phyloP scores from a whole-genome alignment of 2,797 vertebrate genomes.

The Coilia nasus region DNA sequence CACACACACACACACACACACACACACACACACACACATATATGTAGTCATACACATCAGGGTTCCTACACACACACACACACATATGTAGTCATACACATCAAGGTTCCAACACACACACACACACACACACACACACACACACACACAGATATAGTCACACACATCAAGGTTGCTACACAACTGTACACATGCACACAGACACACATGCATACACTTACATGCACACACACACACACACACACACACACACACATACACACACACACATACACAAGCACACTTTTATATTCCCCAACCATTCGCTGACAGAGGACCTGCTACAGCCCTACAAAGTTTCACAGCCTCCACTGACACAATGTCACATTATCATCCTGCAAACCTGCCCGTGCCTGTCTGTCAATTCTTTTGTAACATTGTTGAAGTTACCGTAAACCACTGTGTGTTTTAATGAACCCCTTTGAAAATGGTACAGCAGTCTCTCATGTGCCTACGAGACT shows the following conservation, averaged over 20 bases:
- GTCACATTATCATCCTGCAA: neutral
- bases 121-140: neutral
- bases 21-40: constrained; percentile 36
- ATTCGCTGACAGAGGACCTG: neutral
- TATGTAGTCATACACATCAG: neutral
- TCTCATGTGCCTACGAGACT: neutral
- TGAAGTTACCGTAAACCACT: neutral
- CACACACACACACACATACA: neutral
- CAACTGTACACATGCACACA: too few species aligned
- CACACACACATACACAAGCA: neutral
- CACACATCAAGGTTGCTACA: too few species aligned
- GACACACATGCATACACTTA: constrained; percentile 26
- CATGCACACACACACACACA: neutral
- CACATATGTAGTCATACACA: constrained; percentile 33
- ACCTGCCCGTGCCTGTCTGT: neutral
- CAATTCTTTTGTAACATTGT: neutral
- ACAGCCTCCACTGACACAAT: neutral
- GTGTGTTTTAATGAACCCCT: neutral
- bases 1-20: constrained; percentile 32
- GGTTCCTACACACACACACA: neutral
- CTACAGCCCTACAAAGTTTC: neutral
- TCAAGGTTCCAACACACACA: neutral
- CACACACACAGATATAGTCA: neutral
- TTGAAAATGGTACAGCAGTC: neutral
- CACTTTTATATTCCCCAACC: neutral